Base-by-base conservation (phyloP, 2,113 vertebrate species). In the Tinamus guttatus region DNA sequence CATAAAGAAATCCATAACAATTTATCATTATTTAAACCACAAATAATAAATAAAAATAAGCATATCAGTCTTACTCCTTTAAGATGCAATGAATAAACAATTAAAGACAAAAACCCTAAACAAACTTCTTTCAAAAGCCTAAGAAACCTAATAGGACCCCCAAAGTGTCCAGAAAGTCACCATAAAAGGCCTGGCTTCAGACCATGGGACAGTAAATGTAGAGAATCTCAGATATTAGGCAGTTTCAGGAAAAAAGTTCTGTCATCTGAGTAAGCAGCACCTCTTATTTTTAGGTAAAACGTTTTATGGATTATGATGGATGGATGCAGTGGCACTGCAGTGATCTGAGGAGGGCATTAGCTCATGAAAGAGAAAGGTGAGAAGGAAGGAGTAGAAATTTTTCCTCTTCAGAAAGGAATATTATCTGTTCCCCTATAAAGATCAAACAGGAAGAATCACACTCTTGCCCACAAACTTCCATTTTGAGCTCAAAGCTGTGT, bases 381-480 rank as follows among this genome's bases (percentile, higher is more conserved):
- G 6, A 40, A 11, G 17, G 30, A 89, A 76, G 17, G 2, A 47
- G 30, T 24, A 62, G 32, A n/a, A 62, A 69, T 81, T 11, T 89
- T 87, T 43, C 5, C 18, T 71, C 17, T 24, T 34, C 13, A 25
- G 71, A 27, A 40, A 49, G 21, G 1, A 64, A 21, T 27, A 36
- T 36, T 67, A 17, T 43, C 20, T 4, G 4, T 47, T 75, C 14
- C n/a, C 5, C 25, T 84, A 8, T 13, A 5, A 78, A 92, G n/a
- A 8, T 2, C 1, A 1, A 78, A 7, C 36, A 86, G 62, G 32
- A 84, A 67, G 24, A 71, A 56, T 0, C 3, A 18, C 51, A 47
- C 6, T n/a, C 56, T 34, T 63, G 34, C 34, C 36, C 32, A 38
- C 60, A 28, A 92, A 79, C 32, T 43, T 90, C 19, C n/a, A 34